Percentiles rank a stretch among this genome's conserved stretches.
Evolutionary conservation across 2,797 vertebrate species (phyloP).

Genomic region (Anabacerthia variegaticeps): DNA sequence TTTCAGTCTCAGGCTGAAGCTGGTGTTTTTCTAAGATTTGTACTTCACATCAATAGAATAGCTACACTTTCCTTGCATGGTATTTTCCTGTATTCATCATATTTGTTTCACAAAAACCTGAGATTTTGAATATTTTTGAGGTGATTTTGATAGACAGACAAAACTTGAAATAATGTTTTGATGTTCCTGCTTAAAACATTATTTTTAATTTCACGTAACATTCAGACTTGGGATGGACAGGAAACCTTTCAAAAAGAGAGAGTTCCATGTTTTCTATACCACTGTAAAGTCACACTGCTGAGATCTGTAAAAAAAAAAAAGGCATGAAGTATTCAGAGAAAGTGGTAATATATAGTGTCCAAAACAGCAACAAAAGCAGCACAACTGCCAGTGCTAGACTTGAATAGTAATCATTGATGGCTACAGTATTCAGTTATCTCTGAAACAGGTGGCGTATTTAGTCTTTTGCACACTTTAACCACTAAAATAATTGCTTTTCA

Average conservation of each 20-base stretch:
- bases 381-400: constrained; percentile 13
- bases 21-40: constrained; percentile 52
- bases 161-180: background rate
- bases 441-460: background rate
- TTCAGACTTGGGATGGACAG: background rate
- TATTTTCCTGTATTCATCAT: background rate
- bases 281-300: background rate
- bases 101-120: background rate
- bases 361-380: constrained; percentile 20
- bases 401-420: background rate
- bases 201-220: background rate
- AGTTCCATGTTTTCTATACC: background rate
- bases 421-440: background rate
- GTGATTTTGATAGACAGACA: background rate
- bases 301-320: background rate
- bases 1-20: background rate
- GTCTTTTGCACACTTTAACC: background rate
- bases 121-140: background rate
- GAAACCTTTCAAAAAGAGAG: background rate
- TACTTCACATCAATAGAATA: constrained; percentile 16
- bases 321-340: background rate
- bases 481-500: constrained; percentile 1
- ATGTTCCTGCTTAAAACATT: background rate
- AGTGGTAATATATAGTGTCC: background rate
- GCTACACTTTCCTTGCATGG: constrained; percentile 13